Percentiles rank a stretch among this genome's conserved stretches.
These are phyloP conservation scores for Istiophorus platypterus DNA, from an alignment of 2,113 vertebrate species.

Conservation along the genomic window DNA sequence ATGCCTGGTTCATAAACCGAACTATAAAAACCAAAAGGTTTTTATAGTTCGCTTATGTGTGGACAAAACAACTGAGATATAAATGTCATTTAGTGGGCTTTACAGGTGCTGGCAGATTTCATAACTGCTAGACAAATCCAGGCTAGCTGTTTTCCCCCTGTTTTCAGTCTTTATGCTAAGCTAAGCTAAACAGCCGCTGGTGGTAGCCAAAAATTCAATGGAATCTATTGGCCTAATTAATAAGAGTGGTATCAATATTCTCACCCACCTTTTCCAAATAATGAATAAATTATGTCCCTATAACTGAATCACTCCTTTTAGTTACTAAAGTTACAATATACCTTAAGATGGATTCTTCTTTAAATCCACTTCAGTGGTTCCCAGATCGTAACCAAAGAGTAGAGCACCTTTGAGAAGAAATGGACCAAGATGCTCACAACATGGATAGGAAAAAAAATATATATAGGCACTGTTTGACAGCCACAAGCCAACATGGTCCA, in stretches of 20 bases:
- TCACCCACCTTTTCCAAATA: background rate
- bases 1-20: too few species aligned
- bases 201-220: too few species aligned
- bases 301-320: too few species aligned
- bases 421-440: conserved; percentile 20
- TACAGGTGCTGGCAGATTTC: too few species aligned
- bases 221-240: too few species aligned
- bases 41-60: too few species aligned
- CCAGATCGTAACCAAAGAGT: background rate
- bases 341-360: background rate
- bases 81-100: too few species aligned
- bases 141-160: background rate
- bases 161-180: background rate
- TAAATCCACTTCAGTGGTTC: background rate
- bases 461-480: conserved; percentile 34
- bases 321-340: too few species aligned
- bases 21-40: too few species aligned
- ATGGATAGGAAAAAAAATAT: conserved; percentile 36
- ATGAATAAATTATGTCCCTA: background rate
- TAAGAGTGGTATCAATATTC: too few species aligned
- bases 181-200: background rate
- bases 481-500: conserved; percentile 23
- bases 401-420: background rate
- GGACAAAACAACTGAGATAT: too few species aligned
- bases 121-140: too few species aligned